phyloP scores from a whole-genome alignment of 2,113 vertebrate species.

The Dendrocopos noguchii region DNA sequence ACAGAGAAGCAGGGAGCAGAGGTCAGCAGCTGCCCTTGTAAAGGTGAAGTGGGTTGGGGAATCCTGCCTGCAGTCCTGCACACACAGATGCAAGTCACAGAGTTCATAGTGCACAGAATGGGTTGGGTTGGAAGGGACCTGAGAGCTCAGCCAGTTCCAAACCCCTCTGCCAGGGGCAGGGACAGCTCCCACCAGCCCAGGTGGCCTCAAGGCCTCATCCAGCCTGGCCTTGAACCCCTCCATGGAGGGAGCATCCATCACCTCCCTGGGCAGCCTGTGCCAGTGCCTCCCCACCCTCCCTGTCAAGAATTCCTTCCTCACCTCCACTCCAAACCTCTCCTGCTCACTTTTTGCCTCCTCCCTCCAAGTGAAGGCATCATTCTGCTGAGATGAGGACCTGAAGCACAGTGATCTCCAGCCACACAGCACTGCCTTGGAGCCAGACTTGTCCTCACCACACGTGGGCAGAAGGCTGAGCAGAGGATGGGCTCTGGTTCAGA shows the following conservation, averaged over 20 bases:
- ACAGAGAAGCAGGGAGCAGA: not conserved
- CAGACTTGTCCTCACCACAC: not conserved
- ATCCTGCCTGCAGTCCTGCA: not conserved
- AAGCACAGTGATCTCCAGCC: not conserved
- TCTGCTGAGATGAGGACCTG: not conserved
- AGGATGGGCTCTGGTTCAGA: not conserved
- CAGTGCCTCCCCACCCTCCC: no score
- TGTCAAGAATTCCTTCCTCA: no score
- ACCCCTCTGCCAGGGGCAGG: no score
- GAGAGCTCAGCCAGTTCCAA: no score
- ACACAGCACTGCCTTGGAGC: not conserved
- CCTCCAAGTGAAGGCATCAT: rapidly evolving
- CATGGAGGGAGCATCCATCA: no score
- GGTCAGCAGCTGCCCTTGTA: not conserved
- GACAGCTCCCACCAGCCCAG: no score
- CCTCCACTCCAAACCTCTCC: no score
- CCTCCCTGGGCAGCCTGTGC: no score
- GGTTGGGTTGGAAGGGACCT: no score
- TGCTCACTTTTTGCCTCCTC: not conserved
- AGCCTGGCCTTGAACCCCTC: no score
- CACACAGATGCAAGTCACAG: not conserved
- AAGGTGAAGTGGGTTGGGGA: not conserved
- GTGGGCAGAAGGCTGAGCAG: not conserved
- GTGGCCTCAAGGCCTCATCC: no score
- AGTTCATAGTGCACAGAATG: not conserved